phyloP scores from a whole-genome alignment of 2,888 invertebrate species.

The Epinotia bilunana region DNA sequence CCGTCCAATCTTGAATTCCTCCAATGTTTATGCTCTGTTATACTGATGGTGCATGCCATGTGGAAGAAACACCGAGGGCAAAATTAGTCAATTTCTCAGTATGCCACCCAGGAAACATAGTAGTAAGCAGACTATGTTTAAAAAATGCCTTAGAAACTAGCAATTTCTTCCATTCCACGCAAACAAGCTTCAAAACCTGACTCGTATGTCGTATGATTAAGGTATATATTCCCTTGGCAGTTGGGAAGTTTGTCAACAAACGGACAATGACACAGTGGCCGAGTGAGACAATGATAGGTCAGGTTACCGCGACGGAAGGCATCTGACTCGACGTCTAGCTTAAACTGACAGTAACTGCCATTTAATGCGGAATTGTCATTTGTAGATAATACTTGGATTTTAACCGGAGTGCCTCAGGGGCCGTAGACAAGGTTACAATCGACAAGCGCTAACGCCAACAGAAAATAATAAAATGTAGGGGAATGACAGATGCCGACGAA shows the following conservation, averaged over 20 bases:
- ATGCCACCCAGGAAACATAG: conserved; percentile 21
- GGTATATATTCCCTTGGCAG: conserved; percentile 3
- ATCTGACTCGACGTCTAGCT: conserved; percentile 35
- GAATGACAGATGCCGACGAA: no score
- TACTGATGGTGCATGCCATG: no score
- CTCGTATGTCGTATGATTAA: conserved; percentile 17
- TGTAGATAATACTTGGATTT: neutral
- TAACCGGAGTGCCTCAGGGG: no score
- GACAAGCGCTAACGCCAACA: no score
- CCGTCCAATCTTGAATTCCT: no score
- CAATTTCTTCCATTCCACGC: conserved; percentile 53
- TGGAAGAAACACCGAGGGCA: neutral
- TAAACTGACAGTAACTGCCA: conserved; percentile 24
- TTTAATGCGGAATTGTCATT: neutral
- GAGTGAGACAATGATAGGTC: conserved; percentile 55
- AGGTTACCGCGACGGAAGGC: conserved; percentile 47
- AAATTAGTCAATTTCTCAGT: neutral
- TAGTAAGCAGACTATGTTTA: conserved; percentile 18
- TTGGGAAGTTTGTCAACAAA: conserved; percentile 65
- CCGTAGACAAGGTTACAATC: no score
- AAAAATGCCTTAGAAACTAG: conserved; percentile 49
- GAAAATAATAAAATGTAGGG: no score
- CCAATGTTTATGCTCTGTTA: no score
- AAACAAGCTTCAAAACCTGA: conserved; percentile 28
- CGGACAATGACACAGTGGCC: conserved; percentile 64